These are phyloP conservation scores for Ecdyonurus torrentis DNA, from an alignment of 2,888 invertebrate species.

Conservation along the genomic window DNA sequence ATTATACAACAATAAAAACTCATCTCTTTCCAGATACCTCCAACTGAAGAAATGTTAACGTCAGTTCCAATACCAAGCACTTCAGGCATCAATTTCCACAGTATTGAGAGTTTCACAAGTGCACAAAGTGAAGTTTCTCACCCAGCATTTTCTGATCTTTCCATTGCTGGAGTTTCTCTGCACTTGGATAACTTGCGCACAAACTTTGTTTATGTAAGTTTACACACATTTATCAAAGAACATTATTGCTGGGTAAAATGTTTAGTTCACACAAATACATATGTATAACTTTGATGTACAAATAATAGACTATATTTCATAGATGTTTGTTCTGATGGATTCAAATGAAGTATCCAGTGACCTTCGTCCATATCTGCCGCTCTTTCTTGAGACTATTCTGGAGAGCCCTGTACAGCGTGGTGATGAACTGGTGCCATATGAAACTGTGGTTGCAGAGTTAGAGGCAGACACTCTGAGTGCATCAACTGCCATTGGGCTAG, in stretches of 20 bases:
- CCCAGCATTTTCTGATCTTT: slow-evolving; percentile 37
- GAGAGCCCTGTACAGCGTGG: slow-evolving; percentile 48
- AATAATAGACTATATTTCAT: too few relatives aligned
- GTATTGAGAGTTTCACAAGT: slow-evolving; percentile 32
- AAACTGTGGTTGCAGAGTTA: slow-evolving; percentile 59
- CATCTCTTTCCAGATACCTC: slow-evolving; percentile 34
- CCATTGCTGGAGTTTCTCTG: slow-evolving; percentile 51
- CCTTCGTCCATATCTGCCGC: slow-evolving; percentile 52
- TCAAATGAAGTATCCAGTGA: slow-evolving; percentile 39
- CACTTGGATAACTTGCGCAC: slow-evolving; percentile 65
- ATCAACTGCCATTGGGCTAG: slow-evolving; percentile 44
- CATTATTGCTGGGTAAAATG: too few relatives aligned
- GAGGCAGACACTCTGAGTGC: slow-evolving; percentile 55
- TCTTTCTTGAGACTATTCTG: slow-evolving; percentile 54
- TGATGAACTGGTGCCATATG: slow-evolving; percentile 37
- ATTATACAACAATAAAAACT: too few relatives aligned
- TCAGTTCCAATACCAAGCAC: slow-evolving; percentile 60
- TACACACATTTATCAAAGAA: too few relatives aligned
- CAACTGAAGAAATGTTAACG: slow-evolving; percentile 51
- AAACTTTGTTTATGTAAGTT: slow-evolving; percentile 68
- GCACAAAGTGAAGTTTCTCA: slow-evolving; percentile 26
- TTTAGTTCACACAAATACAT: too few relatives aligned
- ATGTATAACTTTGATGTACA: too few relatives aligned
- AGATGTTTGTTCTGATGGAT: slow-evolving; percentile 60
- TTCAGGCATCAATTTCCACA: slow-evolving; percentile 51